These are phyloP conservation scores for Sylvia borin DNA, from an alignment of 2,797 vertebrate genomes.

Conservation along the genomic window DNA sequence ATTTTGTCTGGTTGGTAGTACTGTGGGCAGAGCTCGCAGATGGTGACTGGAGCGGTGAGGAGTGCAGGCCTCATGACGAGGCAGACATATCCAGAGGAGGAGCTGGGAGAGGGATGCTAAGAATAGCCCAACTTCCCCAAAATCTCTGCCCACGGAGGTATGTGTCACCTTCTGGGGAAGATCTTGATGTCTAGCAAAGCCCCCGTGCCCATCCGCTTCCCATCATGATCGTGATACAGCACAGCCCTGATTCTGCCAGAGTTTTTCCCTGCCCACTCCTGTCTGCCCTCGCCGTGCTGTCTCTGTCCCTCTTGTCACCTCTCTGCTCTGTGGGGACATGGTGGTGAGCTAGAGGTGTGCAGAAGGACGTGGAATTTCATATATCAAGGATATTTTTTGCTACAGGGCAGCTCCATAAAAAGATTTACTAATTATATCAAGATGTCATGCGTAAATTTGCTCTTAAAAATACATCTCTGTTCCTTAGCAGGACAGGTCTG, in stretches of 20 bases:
- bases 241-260: background rate
- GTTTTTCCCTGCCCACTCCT: background rate
- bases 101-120: background rate
- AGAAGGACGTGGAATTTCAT: background rate
- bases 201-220: background rate
- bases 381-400: background rate
- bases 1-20: background rate
- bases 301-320: background rate
- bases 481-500: background rate
- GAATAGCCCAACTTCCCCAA: conserved; percentile 29
- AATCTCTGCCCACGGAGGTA: conserved; percentile 24
- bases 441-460: background rate
- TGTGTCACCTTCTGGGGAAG: conserved; percentile 32
- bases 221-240: background rate
- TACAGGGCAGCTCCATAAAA: background rate
- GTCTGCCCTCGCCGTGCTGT: rapidly evolving
- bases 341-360: background rate
- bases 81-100: background rate
- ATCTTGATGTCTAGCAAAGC: background rate
- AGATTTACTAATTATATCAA: conserved; percentile 9
- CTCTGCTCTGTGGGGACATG: rapidly evolving
- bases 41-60: background rate
- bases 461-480: background rate
- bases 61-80: background rate
- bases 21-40: conserved; percentile 32